Evolutionary conservation across 2,113 vertebrate species (phyloP), one percentile per base, ranked within the genome.

Genomic region (Cyprinodon tularosa): DNA sequence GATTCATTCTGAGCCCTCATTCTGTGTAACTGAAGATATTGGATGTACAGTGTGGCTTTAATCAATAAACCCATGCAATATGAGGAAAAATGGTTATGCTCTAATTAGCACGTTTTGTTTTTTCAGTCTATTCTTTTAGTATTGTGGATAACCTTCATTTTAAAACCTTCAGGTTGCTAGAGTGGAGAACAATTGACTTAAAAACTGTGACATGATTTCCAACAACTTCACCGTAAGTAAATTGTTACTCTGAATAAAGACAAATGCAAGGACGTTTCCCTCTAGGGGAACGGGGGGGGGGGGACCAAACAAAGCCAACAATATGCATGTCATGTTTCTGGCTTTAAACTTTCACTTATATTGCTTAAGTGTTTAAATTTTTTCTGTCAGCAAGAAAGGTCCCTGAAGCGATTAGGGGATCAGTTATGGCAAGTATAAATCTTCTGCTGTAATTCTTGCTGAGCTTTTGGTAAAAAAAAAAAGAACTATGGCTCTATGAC

Each of bases 1-100:
- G 3, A 66, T 67, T 73, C 3, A 62, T 12, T 62, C 60, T 44
- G 11, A 59, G 61, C 53, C 38, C 38, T 68, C 22, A 72, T 72
- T 63, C 71, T 36, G 53, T 14, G 17, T 59, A 6, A 14, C 7
- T 36, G 40, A 7, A 60, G 38, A 40, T 22, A 14, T 13, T 40
- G 13, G 38, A 29, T n/a, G 44, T 44, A 22, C 57, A 71, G 2
- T 45, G 39, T 13, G 10, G 50, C 12, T 70, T 12, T 39, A 44
- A 70, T 15, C 6, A 39, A 60, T 44, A 20, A 5, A 37, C 48
- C 22, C 22, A 20, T 6, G 4, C 15, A 11, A 15, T 57, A 57
- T 29, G 29, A 29, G 29, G 29, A 29, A 29, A 29, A 29, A 29
- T 29, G 29, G 5, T 48, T 14, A 62, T 8, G 14, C 4, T 37